A percentile compares a stretch with the other conserved stretches of the same genome.
Conservation (phyloP, 2,888 invertebrate species). For the Nipponacmea schrenckii region DNA sequence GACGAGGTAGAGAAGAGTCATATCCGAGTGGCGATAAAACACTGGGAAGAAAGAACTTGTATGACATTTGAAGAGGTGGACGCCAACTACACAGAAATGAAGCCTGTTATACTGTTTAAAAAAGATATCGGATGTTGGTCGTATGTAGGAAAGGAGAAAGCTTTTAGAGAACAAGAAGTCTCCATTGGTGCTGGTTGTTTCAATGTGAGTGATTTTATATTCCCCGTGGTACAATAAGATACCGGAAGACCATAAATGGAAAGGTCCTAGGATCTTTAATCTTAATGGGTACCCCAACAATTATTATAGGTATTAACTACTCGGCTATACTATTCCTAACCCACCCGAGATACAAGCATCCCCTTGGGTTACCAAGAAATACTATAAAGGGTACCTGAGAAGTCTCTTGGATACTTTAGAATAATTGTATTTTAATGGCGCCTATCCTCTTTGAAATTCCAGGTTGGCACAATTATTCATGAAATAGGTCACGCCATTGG, state of each 20-base stretch:
- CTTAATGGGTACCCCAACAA: too few relatives aligned
- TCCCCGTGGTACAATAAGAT: not conserved
- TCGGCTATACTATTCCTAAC: too few relatives aligned
- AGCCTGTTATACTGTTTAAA: constrained; percentile 38
- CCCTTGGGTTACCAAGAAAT: too few relatives aligned
- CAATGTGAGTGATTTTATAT: constrained; percentile 32
- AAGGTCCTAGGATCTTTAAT: too few relatives aligned
- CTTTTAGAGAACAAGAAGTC: constrained; percentile 42
- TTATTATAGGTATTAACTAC: too few relatives aligned
- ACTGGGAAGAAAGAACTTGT: constrained; percentile 57
- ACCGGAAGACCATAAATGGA: too few relatives aligned
- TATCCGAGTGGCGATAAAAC: constrained; percentile 48
- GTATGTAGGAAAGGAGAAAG: constrained; percentile 44
- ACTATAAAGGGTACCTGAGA: too few relatives aligned
- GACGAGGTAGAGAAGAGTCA: constrained; percentile 37
- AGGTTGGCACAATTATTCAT: constrained; percentile 61
- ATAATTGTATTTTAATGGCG: too few relatives aligned
- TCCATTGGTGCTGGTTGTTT: constrained; percentile 54
- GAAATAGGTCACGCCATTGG: constrained; percentile 64
- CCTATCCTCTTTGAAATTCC: not conserved
- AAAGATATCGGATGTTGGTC: constrained; percentile 49
- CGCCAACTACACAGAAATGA: constrained; percentile 11
- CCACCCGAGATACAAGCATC: too few relatives aligned
- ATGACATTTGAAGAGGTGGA: constrained; percentile 50
- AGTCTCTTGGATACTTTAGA: too few relatives aligned